Percentiles rank a stretch among this genome's conserved stretches.
Conservation (phyloP, 2,113 vertebrate genomes). For the Cyphomyrus plagiostoma region DNA sequence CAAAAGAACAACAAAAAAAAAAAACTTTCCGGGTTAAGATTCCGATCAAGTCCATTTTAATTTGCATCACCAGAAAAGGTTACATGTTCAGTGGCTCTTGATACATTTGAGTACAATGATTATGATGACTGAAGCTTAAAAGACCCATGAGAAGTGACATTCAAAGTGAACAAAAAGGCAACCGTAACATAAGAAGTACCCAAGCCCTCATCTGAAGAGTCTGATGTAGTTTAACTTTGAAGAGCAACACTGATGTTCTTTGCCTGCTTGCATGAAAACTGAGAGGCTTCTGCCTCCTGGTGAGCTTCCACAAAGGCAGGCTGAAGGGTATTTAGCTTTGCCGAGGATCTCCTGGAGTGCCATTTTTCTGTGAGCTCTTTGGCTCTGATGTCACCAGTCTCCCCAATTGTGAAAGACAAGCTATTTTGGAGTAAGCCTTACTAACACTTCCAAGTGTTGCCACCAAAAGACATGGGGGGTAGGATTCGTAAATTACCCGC, state of each 20-base stretch:
- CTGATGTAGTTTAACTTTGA: not conserved
- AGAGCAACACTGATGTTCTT: not conserved
- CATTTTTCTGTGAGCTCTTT: not conserved
- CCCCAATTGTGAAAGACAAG: not conserved
- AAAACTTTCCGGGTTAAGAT: not conserved
- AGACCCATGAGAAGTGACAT: not conserved
- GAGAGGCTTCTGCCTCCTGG: not conserved
- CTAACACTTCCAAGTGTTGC: not conserved
- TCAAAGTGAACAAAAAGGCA: not conserved
- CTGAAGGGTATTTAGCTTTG: not conserved
- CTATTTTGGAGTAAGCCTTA: not conserved
- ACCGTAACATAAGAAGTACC: not conserved
- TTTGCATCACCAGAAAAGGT: conserved; percentile 3
- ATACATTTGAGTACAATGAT: not conserved
- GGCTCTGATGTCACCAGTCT: not conserved
- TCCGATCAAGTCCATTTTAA: not conserved
- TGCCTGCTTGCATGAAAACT: not conserved
- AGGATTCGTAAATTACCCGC: not conserved
- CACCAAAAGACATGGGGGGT: not conserved
- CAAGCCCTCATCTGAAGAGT: not conserved
- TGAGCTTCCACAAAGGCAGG: not conserved
- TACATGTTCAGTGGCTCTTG: not conserved
- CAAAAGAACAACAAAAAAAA: not conserved
- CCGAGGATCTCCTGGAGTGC: not conserved
- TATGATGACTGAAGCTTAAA: not conserved